Percentiles rank a stretch among this genome's conserved stretches.
Conservation (phyloP, 2,113 vertebrate genomes). For the Nibea albiflora region DNA sequence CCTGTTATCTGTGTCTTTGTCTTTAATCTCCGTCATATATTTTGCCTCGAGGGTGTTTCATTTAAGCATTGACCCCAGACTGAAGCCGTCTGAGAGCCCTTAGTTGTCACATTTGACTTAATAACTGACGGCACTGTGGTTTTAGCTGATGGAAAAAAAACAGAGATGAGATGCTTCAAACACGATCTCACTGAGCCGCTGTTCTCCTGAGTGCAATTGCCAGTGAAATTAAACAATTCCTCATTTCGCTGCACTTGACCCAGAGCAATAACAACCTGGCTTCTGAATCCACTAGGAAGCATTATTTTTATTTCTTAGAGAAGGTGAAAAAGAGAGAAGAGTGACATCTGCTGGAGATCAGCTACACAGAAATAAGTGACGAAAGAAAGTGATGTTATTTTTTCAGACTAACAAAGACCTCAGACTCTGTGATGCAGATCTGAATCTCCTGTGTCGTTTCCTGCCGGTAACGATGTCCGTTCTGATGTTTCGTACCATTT, state of each 20-base stretch:
- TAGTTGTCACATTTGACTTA: background rate
- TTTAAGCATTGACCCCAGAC: background rate
- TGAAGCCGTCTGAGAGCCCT: background rate
- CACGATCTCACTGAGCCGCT: background rate
- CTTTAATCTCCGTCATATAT: background rate
- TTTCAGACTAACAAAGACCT: background rate
- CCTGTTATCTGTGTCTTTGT: background rate
- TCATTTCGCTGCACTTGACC: background rate
- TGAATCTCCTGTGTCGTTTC: slow-evolving; percentile 39
- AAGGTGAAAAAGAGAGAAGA: slow-evolving; percentile 2
- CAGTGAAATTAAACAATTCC: slow-evolving; percentile 4
- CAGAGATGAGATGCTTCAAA: background rate
- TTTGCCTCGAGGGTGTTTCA: background rate
- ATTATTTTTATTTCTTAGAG: background rate
- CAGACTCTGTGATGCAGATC: slow-evolving; percentile 10
- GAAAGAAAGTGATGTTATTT: background rate
- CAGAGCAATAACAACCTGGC: background rate
- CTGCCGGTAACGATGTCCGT: background rate
- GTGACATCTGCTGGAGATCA: slow-evolving; percentile 43
- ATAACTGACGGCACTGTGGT: background rate
- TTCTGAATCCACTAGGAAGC: background rate
- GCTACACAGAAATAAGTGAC: background rate
- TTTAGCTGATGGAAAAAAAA: background rate
- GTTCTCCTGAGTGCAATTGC: background rate
- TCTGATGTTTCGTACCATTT: slow-evolving; percentile 1